A percentile compares a stretch with the other conserved stretches of the same genome.
Conservation (phyloP, 1,140 invertebrate species). For the Drosophila simulans region DNA sequence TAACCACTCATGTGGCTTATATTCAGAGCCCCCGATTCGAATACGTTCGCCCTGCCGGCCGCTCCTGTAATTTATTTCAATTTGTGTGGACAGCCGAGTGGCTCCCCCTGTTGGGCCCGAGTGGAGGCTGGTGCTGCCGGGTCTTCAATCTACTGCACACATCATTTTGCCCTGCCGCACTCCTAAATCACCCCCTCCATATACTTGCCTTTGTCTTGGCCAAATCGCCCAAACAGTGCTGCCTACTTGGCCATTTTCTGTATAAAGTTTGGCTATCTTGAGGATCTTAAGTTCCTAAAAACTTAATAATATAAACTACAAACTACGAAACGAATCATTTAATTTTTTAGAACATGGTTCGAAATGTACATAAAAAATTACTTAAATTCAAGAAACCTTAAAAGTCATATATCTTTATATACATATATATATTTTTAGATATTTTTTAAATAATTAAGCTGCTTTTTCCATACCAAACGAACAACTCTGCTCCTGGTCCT, state of each 20-base stretch:
- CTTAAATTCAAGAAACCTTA: neutral
- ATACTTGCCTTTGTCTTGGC: slow-evolving; percentile 52
- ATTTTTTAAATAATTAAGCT: neutral
- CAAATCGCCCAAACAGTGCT: neutral
- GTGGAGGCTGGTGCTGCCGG: slow-evolving; percentile 29
- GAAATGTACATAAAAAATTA: no score
- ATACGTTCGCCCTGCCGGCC: slow-evolving; percentile 46
- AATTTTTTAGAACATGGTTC: no score
- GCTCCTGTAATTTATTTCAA: slow-evolving; percentile 82
- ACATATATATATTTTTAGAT: neutral
- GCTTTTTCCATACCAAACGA: no score
- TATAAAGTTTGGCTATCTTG: neutral
- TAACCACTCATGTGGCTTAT: slow-evolving; percentile 73
- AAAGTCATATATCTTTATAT: neutral
- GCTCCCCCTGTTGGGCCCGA: slow-evolving; percentile 36
- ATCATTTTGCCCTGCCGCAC: slow-evolving; percentile 50
- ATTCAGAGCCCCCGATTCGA: slow-evolving; percentile 48
- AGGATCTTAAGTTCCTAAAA: neutral
- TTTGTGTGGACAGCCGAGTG: slow-evolving; percentile 76
- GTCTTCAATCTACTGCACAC: slow-evolving; percentile 79
- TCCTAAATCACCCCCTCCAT: slow-evolving; percentile 67
- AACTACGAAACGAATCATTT: no score
- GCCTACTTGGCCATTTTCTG: slow-evolving; percentile 1
- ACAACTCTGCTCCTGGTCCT: slow-evolving; percentile 29
- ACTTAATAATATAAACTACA: neutral